Evolutionary conservation across 2,113 vertebrate genomes (phyloP).

Genomic region (Dipodomys spectabilis): DNA sequence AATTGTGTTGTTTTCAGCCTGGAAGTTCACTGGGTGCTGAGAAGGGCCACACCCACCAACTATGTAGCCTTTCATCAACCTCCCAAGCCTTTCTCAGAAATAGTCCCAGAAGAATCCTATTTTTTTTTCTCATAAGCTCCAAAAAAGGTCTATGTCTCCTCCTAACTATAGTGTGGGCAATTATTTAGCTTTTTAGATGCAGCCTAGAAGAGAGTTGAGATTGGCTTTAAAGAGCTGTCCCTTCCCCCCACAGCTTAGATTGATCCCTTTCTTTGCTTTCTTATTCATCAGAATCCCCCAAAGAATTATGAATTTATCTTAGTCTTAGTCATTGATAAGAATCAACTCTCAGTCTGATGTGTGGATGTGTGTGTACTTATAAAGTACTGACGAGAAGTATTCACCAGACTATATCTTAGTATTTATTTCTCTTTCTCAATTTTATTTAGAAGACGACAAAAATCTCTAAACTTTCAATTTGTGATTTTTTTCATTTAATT

Average conservation of each 20-base stretch:
- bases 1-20: neutral
- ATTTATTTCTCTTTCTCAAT: neutral
- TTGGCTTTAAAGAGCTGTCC: neutral
- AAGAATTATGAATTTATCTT: neutral
- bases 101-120: neutral
- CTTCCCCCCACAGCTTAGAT: no score
- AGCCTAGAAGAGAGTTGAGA: neutral
- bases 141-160: neutral
- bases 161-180: neutral
- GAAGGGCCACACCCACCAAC: neutral
- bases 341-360: no score
- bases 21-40: neutral
- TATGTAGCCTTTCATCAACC: neutral
- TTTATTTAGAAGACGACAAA: conserved; percentile 27
- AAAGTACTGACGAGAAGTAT: neutral
- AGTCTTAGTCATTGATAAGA: neutral
- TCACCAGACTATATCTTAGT: neutral
- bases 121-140: neutral
- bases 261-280: neutral
- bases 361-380: neutral
- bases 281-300: neutral
- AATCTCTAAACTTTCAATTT: neutral
- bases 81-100: neutral
- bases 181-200: neutral
- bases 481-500: neutral